These are phyloP conservation scores for Lissonota sp. DNA, from an alignment of 2,888 invertebrate species.

Conservation along the genomic window DNA sequence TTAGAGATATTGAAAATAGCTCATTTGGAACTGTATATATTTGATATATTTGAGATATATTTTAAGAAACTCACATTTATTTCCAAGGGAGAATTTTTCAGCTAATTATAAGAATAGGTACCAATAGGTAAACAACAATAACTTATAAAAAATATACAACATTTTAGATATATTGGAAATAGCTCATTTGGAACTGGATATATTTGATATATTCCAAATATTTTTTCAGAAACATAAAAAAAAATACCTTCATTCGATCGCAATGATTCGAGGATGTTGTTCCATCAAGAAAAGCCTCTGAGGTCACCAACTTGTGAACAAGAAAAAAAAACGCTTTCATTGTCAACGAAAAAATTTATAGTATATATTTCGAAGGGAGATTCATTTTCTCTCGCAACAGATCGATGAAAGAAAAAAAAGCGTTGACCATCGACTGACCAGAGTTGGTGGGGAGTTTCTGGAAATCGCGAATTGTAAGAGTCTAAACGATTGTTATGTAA, in stretches of 20 bases:
- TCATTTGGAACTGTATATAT: too few relatives aligned
- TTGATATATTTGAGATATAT: too few relatives aligned
- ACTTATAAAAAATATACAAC: too few relatives aligned
- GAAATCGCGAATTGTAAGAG: constrained; percentile 29
- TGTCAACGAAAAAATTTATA: constrained; percentile 44
- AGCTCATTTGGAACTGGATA: too few relatives aligned
- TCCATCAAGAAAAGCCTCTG: constrained; percentile 39
- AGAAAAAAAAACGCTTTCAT: constrained; percentile 34
- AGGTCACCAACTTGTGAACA: constrained; percentile 31
- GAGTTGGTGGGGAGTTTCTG: constrained; percentile 34
- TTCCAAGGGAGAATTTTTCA: too few relatives aligned
- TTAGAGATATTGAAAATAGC: too few relatives aligned
- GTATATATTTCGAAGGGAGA: constrained; percentile 19
- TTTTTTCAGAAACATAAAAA: too few relatives aligned
- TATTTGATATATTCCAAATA: too few relatives aligned
- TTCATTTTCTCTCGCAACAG: constrained; percentile 19
- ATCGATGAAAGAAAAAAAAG: background rate
- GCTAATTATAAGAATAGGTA: too few relatives aligned
- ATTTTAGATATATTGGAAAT: too few relatives aligned
- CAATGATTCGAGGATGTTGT: constrained; percentile 28
- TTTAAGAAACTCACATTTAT: too few relatives aligned
- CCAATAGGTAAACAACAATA: too few relatives aligned
- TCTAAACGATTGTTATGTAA: constrained; percentile 80
- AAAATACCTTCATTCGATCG: constrained; percentile 38
- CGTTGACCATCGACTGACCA: constrained; percentile 48